phyloP scores from a whole-genome alignment of 2,797 vertebrate species.

The Euphonia xanthogaster region DNA sequence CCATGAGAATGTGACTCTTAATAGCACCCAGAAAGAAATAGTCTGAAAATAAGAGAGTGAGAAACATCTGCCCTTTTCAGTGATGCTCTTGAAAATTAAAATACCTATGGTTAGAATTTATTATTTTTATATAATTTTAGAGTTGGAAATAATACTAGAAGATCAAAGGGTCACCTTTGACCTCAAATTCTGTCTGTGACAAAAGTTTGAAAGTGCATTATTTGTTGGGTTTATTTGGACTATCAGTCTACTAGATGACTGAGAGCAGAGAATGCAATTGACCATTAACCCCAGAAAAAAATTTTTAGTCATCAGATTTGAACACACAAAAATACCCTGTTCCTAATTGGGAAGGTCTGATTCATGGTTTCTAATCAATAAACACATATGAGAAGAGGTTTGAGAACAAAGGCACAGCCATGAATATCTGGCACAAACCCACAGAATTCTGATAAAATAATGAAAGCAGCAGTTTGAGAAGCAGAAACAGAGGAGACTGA shows the following conservation, averaged over 20 bases:
- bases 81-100: neutral
- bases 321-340: neutral
- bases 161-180: neutral
- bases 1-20: neutral
- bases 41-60: neutral
- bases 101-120: neutral
- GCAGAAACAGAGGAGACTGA: neutral
- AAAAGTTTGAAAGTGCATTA: neutral
- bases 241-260: neutral
- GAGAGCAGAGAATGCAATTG: neutral
- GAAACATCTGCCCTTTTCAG: neutral
- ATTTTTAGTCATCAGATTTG: fast-evolving
- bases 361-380: neutral
- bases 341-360: neutral
- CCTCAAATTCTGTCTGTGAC: neutral
- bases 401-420: neutral
- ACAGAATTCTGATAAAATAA: neutral
- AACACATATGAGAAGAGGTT: neutral
- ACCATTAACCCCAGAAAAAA: neutral
- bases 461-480: neutral
- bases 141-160: neutral
- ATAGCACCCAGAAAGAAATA: neutral
- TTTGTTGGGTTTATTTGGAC: neutral
- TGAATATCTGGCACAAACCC: neutral
- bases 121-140: no score